Percentiles rank a stretch among this genome's conserved stretches.
Evolutionary conservation across 2,888 invertebrate species (phyloP).

Genomic region (Gasteruption jaculator): DNA sequence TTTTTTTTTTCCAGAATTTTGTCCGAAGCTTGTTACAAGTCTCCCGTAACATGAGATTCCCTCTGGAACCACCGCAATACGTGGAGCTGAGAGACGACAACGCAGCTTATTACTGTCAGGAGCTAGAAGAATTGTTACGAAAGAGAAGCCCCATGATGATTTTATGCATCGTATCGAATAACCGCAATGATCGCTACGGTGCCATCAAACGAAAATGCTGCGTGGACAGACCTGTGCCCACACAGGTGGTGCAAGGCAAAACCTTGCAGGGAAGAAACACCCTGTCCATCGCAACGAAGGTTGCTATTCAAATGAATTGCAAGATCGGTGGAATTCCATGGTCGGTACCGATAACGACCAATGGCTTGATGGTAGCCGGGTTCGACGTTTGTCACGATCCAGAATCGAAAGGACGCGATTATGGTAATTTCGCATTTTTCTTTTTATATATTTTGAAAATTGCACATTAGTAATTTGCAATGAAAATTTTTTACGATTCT

Average conservation of each 20-base stretch:
- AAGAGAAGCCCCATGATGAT: no score
- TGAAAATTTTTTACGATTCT: neutral
- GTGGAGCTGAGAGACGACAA: no score
- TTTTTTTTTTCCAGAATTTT: no score
- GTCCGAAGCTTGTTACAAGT: no score
- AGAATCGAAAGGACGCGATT: constrained; percentile 54
- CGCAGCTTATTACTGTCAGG: no score
- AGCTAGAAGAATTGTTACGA: no score
- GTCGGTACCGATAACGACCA: constrained; percentile 66
- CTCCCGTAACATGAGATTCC: no score
- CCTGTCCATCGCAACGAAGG: constrained; percentile 83
- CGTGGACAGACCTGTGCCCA: constrained; percentile 67
- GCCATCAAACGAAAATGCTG: constrained; percentile 83
- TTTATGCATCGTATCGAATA: constrained; percentile 63
- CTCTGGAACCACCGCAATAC: no score
- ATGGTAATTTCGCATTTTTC: constrained; percentile 36
- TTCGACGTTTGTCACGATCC: constrained; percentile 88
- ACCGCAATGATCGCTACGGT: constrained; percentile 68
- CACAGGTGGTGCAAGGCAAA: constrained; percentile 57
- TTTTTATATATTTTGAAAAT: neutral
- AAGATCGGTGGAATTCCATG: constrained; percentile 90
- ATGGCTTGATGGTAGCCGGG: constrained; percentile 73
- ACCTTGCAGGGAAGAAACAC: constrained; percentile 62
- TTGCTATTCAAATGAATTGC: constrained; percentile 90
- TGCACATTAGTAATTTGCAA: neutral